Conservation (phyloP, 2,888 invertebrate species). For the Prosapia bicincta region DNA sequence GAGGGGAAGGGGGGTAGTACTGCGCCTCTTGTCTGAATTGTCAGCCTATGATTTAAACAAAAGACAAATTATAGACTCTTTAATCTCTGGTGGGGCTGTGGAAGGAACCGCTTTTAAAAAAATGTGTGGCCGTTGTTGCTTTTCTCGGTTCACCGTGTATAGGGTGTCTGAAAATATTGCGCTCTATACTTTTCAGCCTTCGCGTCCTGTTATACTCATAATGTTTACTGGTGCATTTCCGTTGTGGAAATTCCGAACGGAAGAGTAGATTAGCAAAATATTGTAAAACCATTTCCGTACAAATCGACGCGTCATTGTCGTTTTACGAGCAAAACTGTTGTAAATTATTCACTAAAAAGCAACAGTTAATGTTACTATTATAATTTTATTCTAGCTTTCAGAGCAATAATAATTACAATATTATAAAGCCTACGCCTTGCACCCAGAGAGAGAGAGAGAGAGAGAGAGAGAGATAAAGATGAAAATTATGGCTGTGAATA, state of each 20-base stretch:
- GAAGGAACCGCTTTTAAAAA: constrained; percentile 1
- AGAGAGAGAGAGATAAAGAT: too few species aligned
- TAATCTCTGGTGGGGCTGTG: constrained; percentile 8
- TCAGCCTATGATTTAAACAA: constrained; percentile 22
- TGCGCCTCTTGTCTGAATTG: constrained; percentile 7
- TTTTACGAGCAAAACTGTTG: too few species aligned
- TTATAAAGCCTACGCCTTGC: too few species aligned
- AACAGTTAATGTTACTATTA: too few species aligned
- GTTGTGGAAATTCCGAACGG: neutral
- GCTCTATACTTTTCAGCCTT: neutral
- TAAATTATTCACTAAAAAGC: too few species aligned
- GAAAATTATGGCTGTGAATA: too few species aligned
- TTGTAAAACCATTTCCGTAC: too few species aligned
- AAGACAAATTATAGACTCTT: constrained; percentile 22
- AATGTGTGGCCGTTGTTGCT: neutral
- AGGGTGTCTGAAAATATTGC: neutral
- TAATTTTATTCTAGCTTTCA: too few species aligned
- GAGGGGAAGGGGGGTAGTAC: neutral
- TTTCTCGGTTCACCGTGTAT: neutral
- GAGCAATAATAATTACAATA: too few species aligned
- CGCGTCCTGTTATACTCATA: neutral
- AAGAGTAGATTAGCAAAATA: neutral
- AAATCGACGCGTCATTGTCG: too few species aligned
- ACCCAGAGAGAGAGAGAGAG: too few species aligned
- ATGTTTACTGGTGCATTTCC: neutral